Evolutionary conservation across 1,140 invertebrate species (phyloP), one percentile per base, ranked within the genome.

Genomic region (Drosophila rhopaloa): DNA sequence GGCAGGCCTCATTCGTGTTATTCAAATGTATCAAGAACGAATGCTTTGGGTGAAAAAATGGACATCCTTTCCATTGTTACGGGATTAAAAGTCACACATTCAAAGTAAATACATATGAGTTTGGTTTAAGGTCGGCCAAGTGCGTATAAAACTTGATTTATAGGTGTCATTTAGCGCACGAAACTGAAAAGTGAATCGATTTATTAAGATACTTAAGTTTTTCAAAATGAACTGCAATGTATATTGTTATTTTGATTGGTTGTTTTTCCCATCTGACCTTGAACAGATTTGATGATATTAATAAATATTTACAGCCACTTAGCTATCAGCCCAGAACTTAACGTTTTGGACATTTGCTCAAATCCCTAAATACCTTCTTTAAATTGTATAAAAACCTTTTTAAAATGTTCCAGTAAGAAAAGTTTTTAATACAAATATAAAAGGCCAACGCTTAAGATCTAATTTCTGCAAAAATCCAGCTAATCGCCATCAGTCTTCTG

Each of bases 401-500:
- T 19, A 19, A 19, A 19, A 19, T 19, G 19, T 19, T 19, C 19
- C 2, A 19, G 19, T 19, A 19, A 19, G 19, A 19, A 19, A 2
- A 19, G 2, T 2, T 16, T 16, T 16, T 16, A 16, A 16, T 16
- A 16, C 1, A 24, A 24, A 24, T 4, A 24, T 24, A 24, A 24
- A 24, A 24, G 24, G 24, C 2, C 24, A 24, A 24, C 24, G 4
- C 24, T 24, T 24, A 4, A 24, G 24, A 24, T 24, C 6, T 8
- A 32, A 7, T 8, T 1, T 32, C 29, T 32, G 6, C 8, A 8
- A 32, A 32, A 32, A 6, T 32, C 29, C 8, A 40, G 4, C n/a
- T n/a, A 40, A 43, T 1, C 7, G 9, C 41, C 35, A 79, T 73
- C 56, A 70, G 68, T 84, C 65, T 67, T 38, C 16, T 41, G 53